Evolutionary conservation across 2,797 vertebrate species (phyloP).

Genomic region (Orientallactaga sibirica): DNA sequence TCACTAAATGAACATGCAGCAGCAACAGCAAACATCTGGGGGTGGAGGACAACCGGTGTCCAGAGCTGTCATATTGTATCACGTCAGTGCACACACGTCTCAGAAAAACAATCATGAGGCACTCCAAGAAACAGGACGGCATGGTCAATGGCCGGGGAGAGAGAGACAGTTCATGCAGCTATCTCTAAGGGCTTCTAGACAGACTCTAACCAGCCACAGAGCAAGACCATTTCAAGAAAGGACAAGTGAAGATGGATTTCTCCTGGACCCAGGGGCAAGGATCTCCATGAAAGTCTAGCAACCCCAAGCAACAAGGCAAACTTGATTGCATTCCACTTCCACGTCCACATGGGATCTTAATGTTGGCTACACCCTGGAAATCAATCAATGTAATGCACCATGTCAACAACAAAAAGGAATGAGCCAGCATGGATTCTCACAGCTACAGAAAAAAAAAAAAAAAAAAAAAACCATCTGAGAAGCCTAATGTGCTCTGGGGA

Average conservation of each 20-base stretch:
- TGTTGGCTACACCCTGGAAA: not conserved
- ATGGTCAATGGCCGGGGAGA: no score
- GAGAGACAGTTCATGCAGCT: not conserved
- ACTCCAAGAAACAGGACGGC: not conserved
- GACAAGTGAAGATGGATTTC: not conserved
- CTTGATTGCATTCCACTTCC: not conserved
- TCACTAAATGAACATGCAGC: not conserved
- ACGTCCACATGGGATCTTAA: not conserved
- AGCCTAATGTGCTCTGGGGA: not conserved
- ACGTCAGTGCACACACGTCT: no score
- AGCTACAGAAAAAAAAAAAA: no score
- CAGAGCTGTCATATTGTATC: rapidly evolving
- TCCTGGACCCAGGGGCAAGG: no score
- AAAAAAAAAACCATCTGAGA: not conserved
- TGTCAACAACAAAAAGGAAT: not conserved
- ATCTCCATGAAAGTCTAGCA: not conserved
- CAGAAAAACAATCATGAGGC: not conserved
- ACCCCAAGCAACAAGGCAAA: no score
- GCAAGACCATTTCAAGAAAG: not conserved
- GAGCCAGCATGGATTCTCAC: not conserved
- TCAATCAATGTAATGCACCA: no score
- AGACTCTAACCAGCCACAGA: not conserved
- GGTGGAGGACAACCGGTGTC: not conserved
- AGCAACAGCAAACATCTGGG: rapidly evolving
- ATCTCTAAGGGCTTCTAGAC: rapidly evolving